A percentile compares a stretch with the other conserved stretches of the same genome.
Conservation (phyloP, 2,797 vertebrate species). For the Premnoplex brunnescens region DNA sequence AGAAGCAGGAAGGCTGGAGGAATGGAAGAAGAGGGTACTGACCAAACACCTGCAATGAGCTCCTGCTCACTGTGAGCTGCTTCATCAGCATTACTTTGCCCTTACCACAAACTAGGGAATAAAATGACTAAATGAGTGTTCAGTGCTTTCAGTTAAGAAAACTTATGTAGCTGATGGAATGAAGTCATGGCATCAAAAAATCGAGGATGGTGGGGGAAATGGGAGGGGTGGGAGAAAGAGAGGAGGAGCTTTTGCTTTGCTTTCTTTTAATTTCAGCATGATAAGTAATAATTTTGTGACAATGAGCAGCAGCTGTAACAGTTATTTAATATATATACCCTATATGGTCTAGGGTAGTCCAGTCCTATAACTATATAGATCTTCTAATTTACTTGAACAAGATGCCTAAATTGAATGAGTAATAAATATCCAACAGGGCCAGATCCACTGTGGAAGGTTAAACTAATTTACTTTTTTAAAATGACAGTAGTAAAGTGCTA, state of each 20-base stretch:
- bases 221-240: not conserved
- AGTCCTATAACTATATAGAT: not conserved
- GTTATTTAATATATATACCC: too few relatives aligned
- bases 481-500: not conserved
- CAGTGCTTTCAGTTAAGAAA: not conserved
- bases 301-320: not conserved
- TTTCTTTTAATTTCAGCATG: not conserved
- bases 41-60: not conserved
- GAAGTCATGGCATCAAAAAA: not conserved
- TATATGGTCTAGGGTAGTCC: not conserved
- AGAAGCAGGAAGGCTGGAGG: not conserved
- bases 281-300: not conserved
- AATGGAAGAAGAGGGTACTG: not conserved
- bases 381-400: not conserved
- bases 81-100: not conserved
- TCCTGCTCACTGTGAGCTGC: fast-evolving
- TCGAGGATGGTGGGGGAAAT: fast-evolving
- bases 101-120: not conserved
- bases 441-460: not conserved
- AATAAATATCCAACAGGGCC: not conserved
- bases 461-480: not conserved
- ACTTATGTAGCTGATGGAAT: not conserved
- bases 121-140: not conserved
- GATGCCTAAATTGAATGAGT: not conserved
- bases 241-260: not conserved